Percentiles rank a stretch among this genome's conserved stretches.
Conservation (phyloP, 2,888 invertebrate species). For the Microctonus aethiopoides region DNA sequence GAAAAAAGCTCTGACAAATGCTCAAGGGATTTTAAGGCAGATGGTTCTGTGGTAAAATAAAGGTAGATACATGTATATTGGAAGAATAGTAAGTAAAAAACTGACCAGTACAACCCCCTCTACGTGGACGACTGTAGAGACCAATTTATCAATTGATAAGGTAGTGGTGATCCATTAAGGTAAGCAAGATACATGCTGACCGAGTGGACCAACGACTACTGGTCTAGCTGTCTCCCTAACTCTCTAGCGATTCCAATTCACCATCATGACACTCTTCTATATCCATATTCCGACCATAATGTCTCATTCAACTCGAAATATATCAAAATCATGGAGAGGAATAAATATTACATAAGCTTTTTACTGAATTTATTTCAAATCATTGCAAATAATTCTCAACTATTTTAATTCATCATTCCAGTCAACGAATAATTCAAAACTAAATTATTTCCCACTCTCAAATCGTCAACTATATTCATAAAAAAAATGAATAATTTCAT, state of each 20-base stretch:
- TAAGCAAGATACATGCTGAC: constrained; percentile 35
- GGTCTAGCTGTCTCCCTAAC: not conserved
- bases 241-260: not conserved
- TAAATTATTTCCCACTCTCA: not conserved
- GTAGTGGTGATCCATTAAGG: constrained; percentile 33
- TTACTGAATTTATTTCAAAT: no score
- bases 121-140: constrained; percentile 7
- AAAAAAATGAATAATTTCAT: not conserved
- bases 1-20: not conserved
- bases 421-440: not conserved
- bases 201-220: constrained; percentile 20
- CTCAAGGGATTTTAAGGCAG: not conserved
- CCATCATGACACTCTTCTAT: not conserved
- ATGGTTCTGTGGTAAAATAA: constrained; percentile 24
- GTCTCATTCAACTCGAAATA: not conserved
- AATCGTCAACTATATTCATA: not conserved
- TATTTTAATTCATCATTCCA: no score
- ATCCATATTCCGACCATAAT: not conserved
- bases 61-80: not conserved
- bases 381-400: no score
- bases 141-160: constrained; percentile 41
- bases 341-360: not conserved
- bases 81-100: not conserved
- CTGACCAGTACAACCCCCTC: not conserved
- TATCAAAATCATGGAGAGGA: not conserved